Base-by-base conservation (phyloP, 2,888 invertebrate genomes). In the Zonitis immaculata region DNA sequence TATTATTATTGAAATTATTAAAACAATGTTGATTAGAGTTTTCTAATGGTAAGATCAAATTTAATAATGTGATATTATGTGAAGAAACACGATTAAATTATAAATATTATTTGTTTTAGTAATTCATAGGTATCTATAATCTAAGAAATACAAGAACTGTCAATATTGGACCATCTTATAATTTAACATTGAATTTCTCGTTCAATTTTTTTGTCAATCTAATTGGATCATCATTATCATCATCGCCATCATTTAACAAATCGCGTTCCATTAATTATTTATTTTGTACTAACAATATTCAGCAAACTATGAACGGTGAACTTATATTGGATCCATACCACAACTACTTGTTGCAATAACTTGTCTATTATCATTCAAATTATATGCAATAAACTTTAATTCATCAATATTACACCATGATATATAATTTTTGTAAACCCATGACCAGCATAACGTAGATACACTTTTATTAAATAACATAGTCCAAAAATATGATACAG, bases 401-500 rank as follows among this genome's bases (percentile, higher is more conserved):
- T 80, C 82, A 2, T 84, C 83, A 4, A 94, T 75, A 67, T 89
- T 85, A n/a, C n/a, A 12, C 97, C 96, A 56, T 88, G 85, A 57
- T 94, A 84, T 49, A 86, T 78, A 11, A 88, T 80, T 66, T 86
- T 87, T 58, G 83, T 82, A 42, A 85, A 82, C 0, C 92, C 93
- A 71, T 89, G 85, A 5, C 95, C 95, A 16, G 93, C 83, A 73
- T 91, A 94, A 26, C 71, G 81, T n/a, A n/a, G n/a, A n/a, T 47
- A 94, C 82, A 39, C 87, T 86, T 71, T 89, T 90, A 1, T 92
- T 93, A 63, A 92, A 94, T 53, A 95, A 73, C 75, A 86, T 83
- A 0, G 95, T 93, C 91, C 96, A 98, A 79, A 97, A 98, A 76
- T 87, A 95, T 0, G 95, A 95, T 0, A 95, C 89, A 16, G n/a